A percentile compares a stretch with the other conserved stretches of the same genome.
These are phyloP conservation scores for Cochlearius cochlearius DNA, from an alignment of 2,113 vertebrate genomes.

Conservation along the genomic window DNA sequence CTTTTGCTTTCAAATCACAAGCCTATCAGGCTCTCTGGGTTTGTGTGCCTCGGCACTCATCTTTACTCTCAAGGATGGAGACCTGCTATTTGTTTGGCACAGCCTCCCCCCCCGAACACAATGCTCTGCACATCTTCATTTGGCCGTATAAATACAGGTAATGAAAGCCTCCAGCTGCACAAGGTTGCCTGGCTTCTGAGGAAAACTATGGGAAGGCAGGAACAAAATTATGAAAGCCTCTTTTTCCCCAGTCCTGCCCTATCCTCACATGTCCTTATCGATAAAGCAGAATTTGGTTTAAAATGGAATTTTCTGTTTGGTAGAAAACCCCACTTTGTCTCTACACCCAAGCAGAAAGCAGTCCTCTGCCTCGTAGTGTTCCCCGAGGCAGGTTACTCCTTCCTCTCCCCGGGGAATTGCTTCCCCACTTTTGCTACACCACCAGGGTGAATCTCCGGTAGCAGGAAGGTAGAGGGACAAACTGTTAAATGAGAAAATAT, in stretches of 20 bases:
- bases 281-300: neutral
- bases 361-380: neutral
- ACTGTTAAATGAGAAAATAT: neutral
- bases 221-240: neutral
- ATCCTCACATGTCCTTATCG: accelerated
- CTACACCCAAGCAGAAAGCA: neutral
- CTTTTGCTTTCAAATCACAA: neutral
- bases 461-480: neutral
- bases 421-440: conserved; percentile 10
- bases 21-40: neutral
- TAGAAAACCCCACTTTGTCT: neutral
- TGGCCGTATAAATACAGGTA: neutral
- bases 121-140: neutral
- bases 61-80: neutral
- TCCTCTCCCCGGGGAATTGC: neutral
- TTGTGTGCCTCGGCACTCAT: neutral
- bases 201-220: neutral
- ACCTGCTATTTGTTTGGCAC: neutral
- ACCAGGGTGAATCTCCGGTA: neutral
- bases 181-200: neutral
- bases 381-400: neutral
- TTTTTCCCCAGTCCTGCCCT: neutral
- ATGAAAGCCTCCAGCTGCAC: neutral
- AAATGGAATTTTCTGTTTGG: neutral
- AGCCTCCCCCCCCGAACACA: neutral